These are phyloP conservation scores for Drosophila cyrtoloma DNA, from an alignment of 2,888 invertebrate species.

Conservation along the genomic window DNA sequence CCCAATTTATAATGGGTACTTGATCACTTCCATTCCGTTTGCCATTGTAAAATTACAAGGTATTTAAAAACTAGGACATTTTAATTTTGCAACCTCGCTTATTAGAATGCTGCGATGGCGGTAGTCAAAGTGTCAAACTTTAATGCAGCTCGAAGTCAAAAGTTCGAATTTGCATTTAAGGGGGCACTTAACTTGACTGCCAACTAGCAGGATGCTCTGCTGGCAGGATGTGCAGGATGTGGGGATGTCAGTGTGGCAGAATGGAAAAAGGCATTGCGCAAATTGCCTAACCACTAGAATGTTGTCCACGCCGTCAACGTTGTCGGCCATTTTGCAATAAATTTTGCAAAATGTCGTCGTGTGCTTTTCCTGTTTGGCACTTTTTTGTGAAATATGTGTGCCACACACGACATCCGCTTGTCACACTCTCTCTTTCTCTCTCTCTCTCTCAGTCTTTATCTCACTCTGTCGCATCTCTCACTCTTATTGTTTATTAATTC, in stretches of 20 bases:
- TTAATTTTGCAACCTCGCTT: not conserved
- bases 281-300: slow-evolving; percentile 48
- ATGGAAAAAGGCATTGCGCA: slow-evolving; percentile 48
- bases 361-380: slow-evolving; percentile 76
- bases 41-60: not conserved
- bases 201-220: slow-evolving; percentile 15
- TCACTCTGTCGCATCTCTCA: not conserved
- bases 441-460: not conserved
- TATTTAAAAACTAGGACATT: slow-evolving; percentile 7
- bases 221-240: slow-evolving; percentile 12
- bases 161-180: slow-evolving; percentile 49
- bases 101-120: not conserved
- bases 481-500: slow-evolving; percentile 58
- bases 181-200: slow-evolving; percentile 67
- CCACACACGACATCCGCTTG: slow-evolving; percentile 69
- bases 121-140: slow-evolving; percentile 72
- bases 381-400: slow-evolving; percentile 69
- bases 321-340: slow-evolving; percentile 69
- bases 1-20: not conserved
- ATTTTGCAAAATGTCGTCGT: slow-evolving; percentile 69
- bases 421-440: slow-evolving; percentile 59
- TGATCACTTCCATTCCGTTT: not conserved
- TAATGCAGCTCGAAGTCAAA: slow-evolving; percentile 61
- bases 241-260: slow-evolving; percentile 13
- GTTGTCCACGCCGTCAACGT: slow-evolving; percentile 35